phyloP scores from a whole-genome alignment of 2,113 vertebrate species.

The Varanus salvator region DNA sequence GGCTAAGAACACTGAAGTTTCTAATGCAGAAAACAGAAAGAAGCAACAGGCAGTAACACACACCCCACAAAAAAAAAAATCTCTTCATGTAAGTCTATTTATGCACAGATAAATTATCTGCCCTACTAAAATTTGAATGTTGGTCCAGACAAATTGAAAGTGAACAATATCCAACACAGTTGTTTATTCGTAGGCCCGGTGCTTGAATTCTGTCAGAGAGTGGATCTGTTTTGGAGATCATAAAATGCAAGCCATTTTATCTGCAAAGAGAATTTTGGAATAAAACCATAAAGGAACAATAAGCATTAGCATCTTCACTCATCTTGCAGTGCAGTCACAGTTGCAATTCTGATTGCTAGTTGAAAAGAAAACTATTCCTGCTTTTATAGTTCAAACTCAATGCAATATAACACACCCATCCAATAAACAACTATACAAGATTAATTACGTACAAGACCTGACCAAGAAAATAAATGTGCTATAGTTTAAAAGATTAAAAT shows the following conservation, averaged over 20 bases:
- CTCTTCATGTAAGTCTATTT: neutral
- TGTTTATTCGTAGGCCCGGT: neutral
- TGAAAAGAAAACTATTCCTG: conserved; percentile 68
- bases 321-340: conserved; percentile 41
- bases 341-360: conserved; percentile 53
- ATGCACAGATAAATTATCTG: neutral
- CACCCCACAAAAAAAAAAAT: no score
- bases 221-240: conserved; percentile 56
- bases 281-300: conserved; percentile 63
- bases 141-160: neutral
- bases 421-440: conserved; percentile 55
- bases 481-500: conserved; percentile 68
- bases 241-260: conserved; percentile 60
- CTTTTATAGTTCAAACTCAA: conserved; percentile 44
- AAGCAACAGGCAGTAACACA: neutral
- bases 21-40: neutral
- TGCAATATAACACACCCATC: conserved; percentile 47
- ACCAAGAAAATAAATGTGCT: conserved; percentile 51
- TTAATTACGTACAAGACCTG: conserved; percentile 45
- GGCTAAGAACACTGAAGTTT: no score
- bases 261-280: conserved; percentile 55
- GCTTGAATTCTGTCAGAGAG: neutral
- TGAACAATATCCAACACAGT: conserved; percentile 3
- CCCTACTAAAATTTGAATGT: neutral
- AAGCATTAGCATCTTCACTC: conserved; percentile 56